Evolutionary conservation across 2,888 invertebrate genomes (phyloP).

Genomic region (Brachyopa scutellaris): DNA sequence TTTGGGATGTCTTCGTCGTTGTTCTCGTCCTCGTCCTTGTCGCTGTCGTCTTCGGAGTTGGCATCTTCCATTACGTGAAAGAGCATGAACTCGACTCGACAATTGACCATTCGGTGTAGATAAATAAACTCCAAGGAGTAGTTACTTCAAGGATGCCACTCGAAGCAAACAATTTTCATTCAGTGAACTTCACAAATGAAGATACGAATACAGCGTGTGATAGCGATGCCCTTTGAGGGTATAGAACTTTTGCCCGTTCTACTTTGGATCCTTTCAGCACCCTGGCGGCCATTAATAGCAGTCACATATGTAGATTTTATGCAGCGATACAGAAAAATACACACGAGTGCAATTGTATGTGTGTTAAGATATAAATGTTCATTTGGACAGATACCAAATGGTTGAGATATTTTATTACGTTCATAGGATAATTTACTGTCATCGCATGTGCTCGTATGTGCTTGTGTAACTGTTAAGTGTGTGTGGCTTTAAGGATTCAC

Average conservation of each 20-base stretch:
- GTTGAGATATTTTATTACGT: slow-evolving; percentile 61
- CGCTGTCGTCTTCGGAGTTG: slow-evolving; percentile 35
- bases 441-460: slow-evolving; percentile 25
- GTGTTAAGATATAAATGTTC: slow-evolving; percentile 42
- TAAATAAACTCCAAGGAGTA: slow-evolving; percentile 57
- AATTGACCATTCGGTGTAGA: slow-evolving; percentile 69
- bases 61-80: slow-evolving; percentile 29
- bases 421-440: slow-evolving; percentile 57
- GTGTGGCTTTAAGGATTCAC: background rate
- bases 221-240: slow-evolving; percentile 2
- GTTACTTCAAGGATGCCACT: slow-evolving; percentile 62
- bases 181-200: slow-evolving; percentile 42
- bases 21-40: slow-evolving; percentile 14
- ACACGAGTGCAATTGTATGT: slow-evolving; percentile 1
- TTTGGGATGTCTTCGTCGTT: slow-evolving; percentile 12
- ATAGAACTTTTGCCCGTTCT: background rate
- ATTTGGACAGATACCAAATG: slow-evolving; percentile 68
- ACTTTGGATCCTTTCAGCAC: background rate
- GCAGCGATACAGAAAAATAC: slow-evolving; percentile 30
- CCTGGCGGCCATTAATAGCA: slow-evolving; percentile 51
- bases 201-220: slow-evolving; percentile 21
- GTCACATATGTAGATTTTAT: slow-evolving; percentile 62
- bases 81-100: slow-evolving; percentile 35
- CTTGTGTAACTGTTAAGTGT: slow-evolving; percentile 36
- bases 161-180: slow-evolving; percentile 59